These are phyloP conservation scores for Mormyrus hasselquistii DNA, from an alignment of 2,797 vertebrate genomes.

Conservation along the genomic window DNA sequence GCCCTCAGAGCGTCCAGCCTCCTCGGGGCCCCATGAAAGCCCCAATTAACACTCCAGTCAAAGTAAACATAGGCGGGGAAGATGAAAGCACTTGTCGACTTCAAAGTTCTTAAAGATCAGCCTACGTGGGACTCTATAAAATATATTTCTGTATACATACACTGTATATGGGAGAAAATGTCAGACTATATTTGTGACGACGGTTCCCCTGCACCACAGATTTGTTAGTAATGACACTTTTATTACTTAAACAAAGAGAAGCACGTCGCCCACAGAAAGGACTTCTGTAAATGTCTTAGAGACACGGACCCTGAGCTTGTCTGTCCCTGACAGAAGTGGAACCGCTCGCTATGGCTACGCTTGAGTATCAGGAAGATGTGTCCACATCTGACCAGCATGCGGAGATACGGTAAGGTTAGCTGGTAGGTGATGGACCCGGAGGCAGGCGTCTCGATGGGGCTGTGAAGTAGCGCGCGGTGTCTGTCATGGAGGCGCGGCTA, in stretches of 20 bases:
- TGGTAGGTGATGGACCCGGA: not conserved
- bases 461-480: not conserved
- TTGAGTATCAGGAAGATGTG: not conserved
- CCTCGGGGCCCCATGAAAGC: constrained; percentile 42
- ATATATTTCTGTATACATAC: constrained; percentile 27
- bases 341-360: not conserved
- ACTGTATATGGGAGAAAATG: constrained; percentile 33
- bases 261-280: not conserved
- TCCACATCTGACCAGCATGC: not conserved
- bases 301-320: not conserved
- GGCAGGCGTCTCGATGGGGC: not conserved
- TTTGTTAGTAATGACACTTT: constrained; percentile 4
- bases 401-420: not conserved
- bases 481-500: not conserved
- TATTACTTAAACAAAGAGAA: constrained; percentile 2
- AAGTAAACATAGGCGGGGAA: constrained; percentile 45
- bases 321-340: not conserved
- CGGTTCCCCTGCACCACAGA: not conserved
- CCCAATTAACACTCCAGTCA: constrained; percentile 56
- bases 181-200: constrained; percentile 18
- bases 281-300: not conserved
- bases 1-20: constrained; percentile 39
- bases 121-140: constrained; percentile 36
- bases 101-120: constrained; percentile 23
- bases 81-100: constrained; percentile 50